phyloP scores from a whole-genome alignment of 2,797 vertebrate genomes.

The Rousettus madagascariensis region DNA sequence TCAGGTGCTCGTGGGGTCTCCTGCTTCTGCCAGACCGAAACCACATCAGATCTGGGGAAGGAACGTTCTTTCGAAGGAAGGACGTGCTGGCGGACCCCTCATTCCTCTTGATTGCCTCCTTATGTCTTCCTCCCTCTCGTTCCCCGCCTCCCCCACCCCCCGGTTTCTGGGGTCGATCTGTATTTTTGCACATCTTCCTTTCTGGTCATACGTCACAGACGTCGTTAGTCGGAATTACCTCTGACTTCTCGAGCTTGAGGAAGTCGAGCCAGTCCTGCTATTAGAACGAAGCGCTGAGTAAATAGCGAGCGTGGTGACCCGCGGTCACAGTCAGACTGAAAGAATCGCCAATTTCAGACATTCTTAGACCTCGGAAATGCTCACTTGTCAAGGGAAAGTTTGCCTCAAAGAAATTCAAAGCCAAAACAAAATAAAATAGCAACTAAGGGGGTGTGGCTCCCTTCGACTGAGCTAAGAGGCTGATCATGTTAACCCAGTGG shows the following conservation, averaged over 20 bases:
- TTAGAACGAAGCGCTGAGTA: background rate
- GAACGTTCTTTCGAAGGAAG: background rate
- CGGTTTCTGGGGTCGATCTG: fast-evolving
- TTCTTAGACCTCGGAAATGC: background rate
- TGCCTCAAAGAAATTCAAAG: background rate
- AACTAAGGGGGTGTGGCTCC: background rate
- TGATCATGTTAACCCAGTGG: background rate
- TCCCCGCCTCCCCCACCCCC: too few species aligned
- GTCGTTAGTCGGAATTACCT: background rate
- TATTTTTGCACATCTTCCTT: slow-evolving; percentile 1
- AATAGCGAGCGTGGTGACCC: fast-evolving
- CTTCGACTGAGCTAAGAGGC: background rate
- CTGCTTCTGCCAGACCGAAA: background rate
- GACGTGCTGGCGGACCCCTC: background rate
- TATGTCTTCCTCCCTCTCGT: background rate
- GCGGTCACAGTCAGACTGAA: fast-evolving
- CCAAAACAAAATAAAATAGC: background rate
- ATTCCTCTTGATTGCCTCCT: slow-evolving; percentile 54
- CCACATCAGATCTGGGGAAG: background rate
- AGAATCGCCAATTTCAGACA: background rate
- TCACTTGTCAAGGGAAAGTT: background rate
- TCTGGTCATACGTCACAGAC: background rate
- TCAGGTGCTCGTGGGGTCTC: background rate
- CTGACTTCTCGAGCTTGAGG: background rate
- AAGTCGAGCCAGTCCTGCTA: background rate